Base-by-base conservation (phyloP, 2,888 invertebrate species). In the Synergus umbraculus region DNA sequence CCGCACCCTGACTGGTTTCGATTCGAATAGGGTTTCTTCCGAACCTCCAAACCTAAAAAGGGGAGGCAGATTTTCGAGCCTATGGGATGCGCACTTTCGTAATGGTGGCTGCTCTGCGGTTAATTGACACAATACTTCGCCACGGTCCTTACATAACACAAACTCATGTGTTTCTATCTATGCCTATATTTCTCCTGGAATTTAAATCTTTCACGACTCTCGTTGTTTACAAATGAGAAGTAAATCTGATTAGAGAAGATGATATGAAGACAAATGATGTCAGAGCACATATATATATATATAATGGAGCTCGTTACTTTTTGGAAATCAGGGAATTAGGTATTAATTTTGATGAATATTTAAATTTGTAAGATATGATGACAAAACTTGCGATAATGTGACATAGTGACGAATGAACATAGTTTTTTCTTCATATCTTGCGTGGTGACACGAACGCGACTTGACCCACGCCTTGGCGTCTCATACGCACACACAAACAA, bases 401-500 rank as follows among this genome's bases (percentile, higher is more conserved):
- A 54, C 65, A 41, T 5, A 44, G 44, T 44, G 67, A 22, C 22
- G 22, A 67, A 67, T 22, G 49, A 37, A 18, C 2, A 29, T 29
- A 29, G 29, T 29, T 29, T 29, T 29, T 3, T 29, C 29, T 29
- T 29, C 12, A 73, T 54, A 29, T 69, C 29, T 69, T 66, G 41
- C 43, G 41, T 43, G 41, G 82, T 82, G 82, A 84, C 80, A 69
- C 78, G 81, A 83, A 81, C 79, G 81, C 79, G 78, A 82, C 83
- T 81, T 84, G 84, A 82, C 79, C 83, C 79, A 82, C 81, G 82
- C 82, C 81, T 81, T 79, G 82, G 79, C 60, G 80, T 83, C 76
- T 67, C 76, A 80, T 78, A 79, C 78, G 76, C 58, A 82, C 76
- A 83, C 76, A 58, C 83, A 83, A 84, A 80, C 80, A 84, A 82